Percentiles rank a stretch among this genome's conserved stretches.
Evolutionary conservation across 2,797 vertebrate genomes (phyloP).

Genomic region (Phalloptychus januarius): DNA sequence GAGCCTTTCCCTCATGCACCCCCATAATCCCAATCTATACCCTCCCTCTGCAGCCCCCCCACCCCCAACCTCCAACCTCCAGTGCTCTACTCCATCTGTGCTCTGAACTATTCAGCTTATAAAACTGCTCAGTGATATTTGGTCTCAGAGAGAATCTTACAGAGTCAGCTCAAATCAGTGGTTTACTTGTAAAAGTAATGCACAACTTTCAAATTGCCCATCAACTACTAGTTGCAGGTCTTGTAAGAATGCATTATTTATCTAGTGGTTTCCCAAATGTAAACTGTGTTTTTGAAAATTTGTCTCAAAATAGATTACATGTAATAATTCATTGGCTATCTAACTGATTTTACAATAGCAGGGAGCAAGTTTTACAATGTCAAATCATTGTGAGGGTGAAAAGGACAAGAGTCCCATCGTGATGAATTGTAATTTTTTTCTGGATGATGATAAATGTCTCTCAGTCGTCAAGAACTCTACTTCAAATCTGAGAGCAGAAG

Average conservation of each 20-base stretch:
- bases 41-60: conserved; percentile 39
- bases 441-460: not conserved
- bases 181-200: not conserved
- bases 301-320: not conserved
- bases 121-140: conserved; percentile 13
- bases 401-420: not conserved
- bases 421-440: not conserved
- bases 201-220: not conserved
- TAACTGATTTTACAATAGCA: not conserved
- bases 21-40: conserved; percentile 72
- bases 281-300: not conserved
- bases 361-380: not conserved
- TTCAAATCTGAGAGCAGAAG: conserved; percentile 9
- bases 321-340: not conserved
- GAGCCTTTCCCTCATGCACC: conserved; percentile 64
- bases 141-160: not conserved
- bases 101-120: conserved; percentile 26
- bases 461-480: conserved; percentile 3
- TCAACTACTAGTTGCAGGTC: not conserved
- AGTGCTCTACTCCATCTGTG: conserved; percentile 56
- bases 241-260: not conserved
- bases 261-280: not conserved
- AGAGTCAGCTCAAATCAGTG: not conserved
- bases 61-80: conserved; percentile 16
- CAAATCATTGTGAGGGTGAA: not conserved